Evolutionary conservation across 2,888 invertebrate genomes (phyloP), one percentile per base, ranked within the genome.

Genomic region (Drosophila recens): DNA sequence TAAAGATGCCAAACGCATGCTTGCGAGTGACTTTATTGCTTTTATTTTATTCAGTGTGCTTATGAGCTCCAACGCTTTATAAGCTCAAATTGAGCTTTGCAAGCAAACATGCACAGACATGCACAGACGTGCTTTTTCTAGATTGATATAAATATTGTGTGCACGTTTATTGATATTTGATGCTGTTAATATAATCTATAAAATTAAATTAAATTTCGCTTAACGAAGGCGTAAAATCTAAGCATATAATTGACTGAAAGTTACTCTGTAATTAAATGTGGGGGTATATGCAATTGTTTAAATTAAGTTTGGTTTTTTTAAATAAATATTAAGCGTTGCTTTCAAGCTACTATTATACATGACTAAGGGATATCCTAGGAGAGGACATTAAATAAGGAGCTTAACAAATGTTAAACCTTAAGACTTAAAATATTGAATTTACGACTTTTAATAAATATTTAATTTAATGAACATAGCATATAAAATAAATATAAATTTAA

Each of bases 151-250:
- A 45, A 42, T 42, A 54, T 43, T 33, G 30, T 33, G 43, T 56
- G n/a, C 11, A 23, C 34, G 56, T 9, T 56, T 56, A 56, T 56
- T 45, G 34, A 23, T 45, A 56, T 56, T 34, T 36, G 34, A 45
- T 34, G 8, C 17, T 43, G 5, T 45, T 36, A 36, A 36, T 45
- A 34, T 45, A 23, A 57, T 57, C 45, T 45, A 36, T 36, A 11
- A 15, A 45, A 23, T 11, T 36, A 45, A 15, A 34, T 11, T 0
- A 8, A 15, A 46, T 23, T 10, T 9, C 3, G 2, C 33, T 30
- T 17, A 33, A 8, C 4, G 8, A 0, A 33, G n/a, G 6, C 11
- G 6, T 0, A 15, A 17, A n/a, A 5, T 15, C 0, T 2, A 5
- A 2, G 17, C 3, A 11, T 9, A 8, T 33, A 2, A 6, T 42